Percentiles rank a stretch among this genome's conserved stretches.
Conservation (phyloP, 2,888 invertebrate species). For the Acleris literana region DNA sequence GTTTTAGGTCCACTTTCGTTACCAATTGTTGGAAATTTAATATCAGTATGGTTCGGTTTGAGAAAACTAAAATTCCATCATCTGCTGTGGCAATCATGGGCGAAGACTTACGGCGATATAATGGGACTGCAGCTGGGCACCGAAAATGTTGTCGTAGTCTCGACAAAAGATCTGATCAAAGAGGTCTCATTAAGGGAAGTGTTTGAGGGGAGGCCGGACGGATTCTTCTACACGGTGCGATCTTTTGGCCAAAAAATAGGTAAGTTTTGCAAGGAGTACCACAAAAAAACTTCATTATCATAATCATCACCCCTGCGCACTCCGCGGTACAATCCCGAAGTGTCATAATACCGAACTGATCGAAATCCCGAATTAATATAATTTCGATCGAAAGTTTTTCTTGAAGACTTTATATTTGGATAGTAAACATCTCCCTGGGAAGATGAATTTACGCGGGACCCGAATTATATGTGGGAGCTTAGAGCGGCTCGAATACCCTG, state of each 20-base stretch:
- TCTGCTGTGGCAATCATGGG: conserved; percentile 84
- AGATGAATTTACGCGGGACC: too few species aligned
- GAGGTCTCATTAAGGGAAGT: conserved; percentile 86
- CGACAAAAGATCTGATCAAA: conserved; percentile 84
- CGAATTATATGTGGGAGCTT: too few species aligned
- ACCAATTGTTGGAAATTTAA: conserved; percentile 68
- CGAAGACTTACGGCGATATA: conserved; percentile 84
- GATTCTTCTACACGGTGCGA: conserved; percentile 87
- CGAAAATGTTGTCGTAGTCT: conserved; percentile 85
- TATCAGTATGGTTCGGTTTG: conserved; percentile 60
- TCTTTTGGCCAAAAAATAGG: conserved; percentile 88
- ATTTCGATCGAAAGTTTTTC: too few species aligned
- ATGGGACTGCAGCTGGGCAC: conserved; percentile 86
- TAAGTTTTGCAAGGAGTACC: conserved; percentile 52
- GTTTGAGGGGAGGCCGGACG: conserved; percentile 88
- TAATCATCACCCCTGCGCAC: too few species aligned
- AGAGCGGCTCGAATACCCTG: too few species aligned
- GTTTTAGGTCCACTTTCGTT: conserved; percentile 65
- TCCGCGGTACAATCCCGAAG: too few species aligned
- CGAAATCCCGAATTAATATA: too few species aligned
- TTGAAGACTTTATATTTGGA: too few species aligned
- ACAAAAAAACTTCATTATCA: not conserved
- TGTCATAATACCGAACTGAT: too few species aligned
- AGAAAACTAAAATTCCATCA: conserved; percentile 74
- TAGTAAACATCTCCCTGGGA: too few species aligned